Conservation (phyloP, 2,888 invertebrate species). For the Azorinus chamasolen region DNA sequence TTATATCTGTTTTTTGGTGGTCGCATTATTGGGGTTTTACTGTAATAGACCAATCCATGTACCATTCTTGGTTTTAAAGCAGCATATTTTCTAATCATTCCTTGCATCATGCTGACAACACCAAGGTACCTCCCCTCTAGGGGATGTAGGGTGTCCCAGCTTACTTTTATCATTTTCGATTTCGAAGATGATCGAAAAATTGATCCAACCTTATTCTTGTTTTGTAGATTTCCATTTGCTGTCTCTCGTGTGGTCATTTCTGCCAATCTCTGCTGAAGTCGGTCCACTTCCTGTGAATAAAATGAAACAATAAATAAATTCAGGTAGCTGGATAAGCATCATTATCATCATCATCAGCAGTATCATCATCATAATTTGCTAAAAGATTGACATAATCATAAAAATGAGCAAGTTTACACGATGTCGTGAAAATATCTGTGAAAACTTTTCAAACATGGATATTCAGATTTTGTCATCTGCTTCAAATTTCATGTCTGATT, state of each 20-base stretch:
- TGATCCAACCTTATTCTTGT: constrained; percentile 78
- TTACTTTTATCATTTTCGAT: constrained; percentile 66
- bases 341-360: no score
- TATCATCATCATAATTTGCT: no score
- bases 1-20: no score
- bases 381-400: no score
- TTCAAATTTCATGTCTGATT: no score
- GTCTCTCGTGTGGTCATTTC: constrained; percentile 74
- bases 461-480: no score
- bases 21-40: no score
- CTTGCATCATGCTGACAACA: constrained; percentile 40
- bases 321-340: no score
- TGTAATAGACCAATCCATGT: not conserved
- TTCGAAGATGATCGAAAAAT: constrained; percentile 62
- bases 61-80: constrained; percentile 1
- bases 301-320: no score
- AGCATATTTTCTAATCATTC: constrained; percentile 7
- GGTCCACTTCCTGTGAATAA: constrained; percentile 77
- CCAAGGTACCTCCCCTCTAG: constrained; percentile 4
- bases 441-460: no score
- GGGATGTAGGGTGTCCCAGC: constrained; percentile 8
- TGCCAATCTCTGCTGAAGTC: constrained; percentile 72
- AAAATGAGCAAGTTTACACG: no score
- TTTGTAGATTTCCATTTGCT: constrained; percentile 71
- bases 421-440: no score